Evolutionary conservation across 2,797 vertebrate genomes (phyloP).

Genomic region (Gymnocypris eckloni): DNA sequence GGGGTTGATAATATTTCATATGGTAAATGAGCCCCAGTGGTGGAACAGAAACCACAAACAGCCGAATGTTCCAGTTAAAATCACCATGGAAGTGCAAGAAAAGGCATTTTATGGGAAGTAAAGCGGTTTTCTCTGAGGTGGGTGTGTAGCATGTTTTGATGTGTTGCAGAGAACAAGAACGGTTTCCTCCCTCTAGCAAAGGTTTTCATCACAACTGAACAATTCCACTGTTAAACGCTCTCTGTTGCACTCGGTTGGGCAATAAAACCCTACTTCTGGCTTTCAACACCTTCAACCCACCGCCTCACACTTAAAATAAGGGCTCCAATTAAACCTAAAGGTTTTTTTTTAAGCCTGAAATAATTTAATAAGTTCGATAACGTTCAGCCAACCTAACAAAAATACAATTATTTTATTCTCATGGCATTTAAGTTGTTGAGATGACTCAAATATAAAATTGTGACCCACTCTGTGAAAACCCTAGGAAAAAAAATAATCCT

Average conservation of each 20-base stretch:
- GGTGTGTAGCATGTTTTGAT: constrained; percentile 4
- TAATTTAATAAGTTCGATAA: no score
- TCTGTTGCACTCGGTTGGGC: neutral
- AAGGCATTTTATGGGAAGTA: constrained; percentile 16
- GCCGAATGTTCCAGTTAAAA: neutral
- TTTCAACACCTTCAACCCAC: neutral
- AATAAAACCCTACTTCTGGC: neutral
- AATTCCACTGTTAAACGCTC: neutral
- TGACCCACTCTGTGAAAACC: no score
- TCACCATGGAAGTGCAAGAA: neutral
- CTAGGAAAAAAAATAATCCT: no score
- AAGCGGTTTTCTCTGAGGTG: constrained; percentile 3
- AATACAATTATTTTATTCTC: no score
- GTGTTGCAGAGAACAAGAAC: neutral
- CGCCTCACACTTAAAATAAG: neutral
- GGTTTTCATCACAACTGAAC: constrained; percentile 23
- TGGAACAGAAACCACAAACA: neutral
- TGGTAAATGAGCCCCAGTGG: neutral
- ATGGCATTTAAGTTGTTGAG: no score
- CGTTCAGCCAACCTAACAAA: no score
- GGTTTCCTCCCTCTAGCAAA: neutral
- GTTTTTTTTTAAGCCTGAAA: no score
- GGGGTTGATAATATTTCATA: constrained; percentile 3
- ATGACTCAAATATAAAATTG: no score
- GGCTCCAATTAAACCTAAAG: neutral